These are phyloP conservation scores for Peribatodes rhomboidaria DNA, from an alignment of 2,888 invertebrate genomes.

Conservation along the genomic window DNA sequence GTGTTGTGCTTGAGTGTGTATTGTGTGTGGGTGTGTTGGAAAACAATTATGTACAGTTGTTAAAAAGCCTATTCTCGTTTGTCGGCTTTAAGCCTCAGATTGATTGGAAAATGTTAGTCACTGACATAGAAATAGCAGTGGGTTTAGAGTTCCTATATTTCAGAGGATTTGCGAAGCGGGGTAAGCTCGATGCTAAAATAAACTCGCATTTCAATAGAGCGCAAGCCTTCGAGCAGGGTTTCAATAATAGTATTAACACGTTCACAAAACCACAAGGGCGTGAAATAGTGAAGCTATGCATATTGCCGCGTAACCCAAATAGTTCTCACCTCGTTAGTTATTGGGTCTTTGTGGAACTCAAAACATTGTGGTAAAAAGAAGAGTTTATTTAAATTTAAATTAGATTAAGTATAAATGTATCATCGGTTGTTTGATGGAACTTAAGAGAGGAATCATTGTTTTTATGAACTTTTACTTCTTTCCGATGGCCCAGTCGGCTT, in stretches of 20 bases:
- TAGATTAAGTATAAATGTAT: constrained; percentile 68
- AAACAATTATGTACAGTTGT: constrained; percentile 31
- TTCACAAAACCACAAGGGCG: constrained; percentile 51
- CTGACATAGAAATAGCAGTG: constrained; percentile 52
- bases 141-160: constrained; percentile 52
- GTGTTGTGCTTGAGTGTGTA: constrained; percentile 2
- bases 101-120: constrained; percentile 58
- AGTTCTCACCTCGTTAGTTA: constrained; percentile 73
- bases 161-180: constrained; percentile 64
- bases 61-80: constrained; percentile 32
- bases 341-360: constrained; percentile 58
- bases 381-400: constrained; percentile 70
- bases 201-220: constrained; percentile 54
- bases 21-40: constrained; percentile 4
- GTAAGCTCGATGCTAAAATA: constrained; percentile 53
- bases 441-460: constrained; percentile 53
- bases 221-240: constrained; percentile 55
- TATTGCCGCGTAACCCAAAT: constrained; percentile 65
- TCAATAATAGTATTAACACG: constrained; percentile 51
- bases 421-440: constrained; percentile 63
- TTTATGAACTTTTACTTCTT: constrained; percentile 85
- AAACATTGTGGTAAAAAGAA: constrained; percentile 65
- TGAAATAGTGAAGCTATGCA: constrained; percentile 55
- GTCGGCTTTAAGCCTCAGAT: constrained; percentile 13
- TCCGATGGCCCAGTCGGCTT: constrained; percentile 89